A percentile compares a stretch with the other conserved stretches of the same genome.
phyloP scores from a whole-genome alignment of 2,113 vertebrate genomes.

The Nyctereutes procyonoides region DNA sequence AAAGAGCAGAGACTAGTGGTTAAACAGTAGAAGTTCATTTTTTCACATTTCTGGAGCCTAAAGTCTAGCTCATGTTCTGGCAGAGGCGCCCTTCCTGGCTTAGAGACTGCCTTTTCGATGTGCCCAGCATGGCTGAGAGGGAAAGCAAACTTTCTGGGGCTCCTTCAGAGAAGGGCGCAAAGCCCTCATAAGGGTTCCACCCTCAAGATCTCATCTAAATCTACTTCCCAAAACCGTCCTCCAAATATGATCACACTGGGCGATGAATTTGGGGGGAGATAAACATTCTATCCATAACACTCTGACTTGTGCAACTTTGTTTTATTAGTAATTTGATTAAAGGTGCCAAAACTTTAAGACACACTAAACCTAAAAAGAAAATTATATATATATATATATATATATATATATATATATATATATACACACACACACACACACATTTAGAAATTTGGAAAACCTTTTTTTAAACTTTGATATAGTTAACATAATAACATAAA shows the following conservation, averaged over 20 bases:
- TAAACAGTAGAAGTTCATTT: neutral
- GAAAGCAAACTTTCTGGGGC: neutral
- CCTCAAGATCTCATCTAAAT: neutral
- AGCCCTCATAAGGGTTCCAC: neutral
- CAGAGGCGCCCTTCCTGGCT: neutral
- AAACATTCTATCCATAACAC: neutral
- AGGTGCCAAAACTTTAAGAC: neutral
- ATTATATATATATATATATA: neutral
- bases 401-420: neutral
- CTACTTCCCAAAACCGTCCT: neutral
- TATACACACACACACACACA: too few species aligned
- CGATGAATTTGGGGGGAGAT: neutral
- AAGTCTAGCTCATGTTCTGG: neutral
- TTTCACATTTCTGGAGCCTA: neutral
- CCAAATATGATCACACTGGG: neutral
- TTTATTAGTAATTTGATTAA: conserved; percentile 14
- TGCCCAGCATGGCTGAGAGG: neutral
- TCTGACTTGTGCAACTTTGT: neutral
- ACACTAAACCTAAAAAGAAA: neutral
- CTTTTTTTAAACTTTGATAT: neutral
- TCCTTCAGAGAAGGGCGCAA: neutral
- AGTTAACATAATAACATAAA: neutral
- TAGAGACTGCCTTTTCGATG: neutral
- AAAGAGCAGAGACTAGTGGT: neutral
- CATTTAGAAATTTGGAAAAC: neutral